Base-by-base conservation (phyloP, 2,797 vertebrate species). In the Bufotes viridis region DNA sequence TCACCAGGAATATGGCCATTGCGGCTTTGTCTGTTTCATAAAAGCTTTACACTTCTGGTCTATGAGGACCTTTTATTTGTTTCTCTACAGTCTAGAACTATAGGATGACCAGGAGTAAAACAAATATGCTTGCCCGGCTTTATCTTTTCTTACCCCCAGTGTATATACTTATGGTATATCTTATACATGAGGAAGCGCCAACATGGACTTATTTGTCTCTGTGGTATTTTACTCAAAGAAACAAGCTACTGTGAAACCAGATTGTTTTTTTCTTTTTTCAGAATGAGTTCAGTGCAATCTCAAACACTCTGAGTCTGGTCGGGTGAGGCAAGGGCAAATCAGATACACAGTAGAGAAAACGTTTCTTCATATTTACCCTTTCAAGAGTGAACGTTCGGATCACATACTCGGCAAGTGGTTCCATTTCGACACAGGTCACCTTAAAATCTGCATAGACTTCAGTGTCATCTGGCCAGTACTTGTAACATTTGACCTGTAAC, bases 391-490 rank as follows among this genome's bases (percentile, higher is more conserved):
- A 99, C 26, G 98, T 99, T 91, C 98, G 96, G 91, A 99, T 97
- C 0, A 99, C 98, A 0, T 99, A 99, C 92, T 99, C 98, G 0
- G 98, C 98, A 7, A 99, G 96, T 78, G 98, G 98, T 88, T 99
- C 98, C 90, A 99, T 95, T 94, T 99, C 98, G 88, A 99, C 92
- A 86, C 98, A 99, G 0, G 97, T 97, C 92, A 99, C 98, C 95
- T 99, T 99, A 94, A 99, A 99, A 93, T 99, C 98, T 42, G 97
- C 98, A 63, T 98, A 99, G 91, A 99, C 96, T 92, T 99, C 98
- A 4, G 98, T 97, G 91, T 99, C 98, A 7, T 99, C 98, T 29
- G 98, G 98, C 98, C 98, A 99, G 90, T 99, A 99, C 90, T 99
- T 99, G 91, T 99, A 99, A 91, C 98, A 99, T 89, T 99, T 99